Base-by-base conservation (phyloP, 2,113 vertebrate species). In the Electrona antarctica region DNA sequence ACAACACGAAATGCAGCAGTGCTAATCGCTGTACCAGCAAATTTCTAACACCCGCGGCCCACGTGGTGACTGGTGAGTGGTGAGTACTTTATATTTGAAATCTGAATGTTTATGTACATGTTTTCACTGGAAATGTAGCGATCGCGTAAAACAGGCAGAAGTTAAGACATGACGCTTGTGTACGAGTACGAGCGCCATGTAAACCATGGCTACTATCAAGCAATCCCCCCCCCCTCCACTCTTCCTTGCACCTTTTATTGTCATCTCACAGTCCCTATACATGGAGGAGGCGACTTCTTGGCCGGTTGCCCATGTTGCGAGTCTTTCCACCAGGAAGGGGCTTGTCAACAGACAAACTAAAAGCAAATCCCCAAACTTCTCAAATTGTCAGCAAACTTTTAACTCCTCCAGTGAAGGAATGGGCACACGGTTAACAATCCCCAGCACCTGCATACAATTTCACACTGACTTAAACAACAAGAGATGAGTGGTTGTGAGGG, bases 381-480 rank as follows among this genome's bases (percentile, higher is more conserved):
- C 0, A 15, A 74, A 84, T 74, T 79, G 62, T 69, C 56, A 50
- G 74, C 21, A 85, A 87, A 87, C 61, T 87, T 87, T 62, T 62
- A 76, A 83, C 69, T 76, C 41, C 41, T 47, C 50, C 2, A 2
- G 61, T 64, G 65, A 75, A 77, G 78, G 46, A 85, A 83, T 49
- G 69, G 78, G 76, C 76, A 77, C 69, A 67, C 71, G 58, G 79
- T 87, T 87, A 80, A 85, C 84, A 85, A 77, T 85, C 72, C 72
- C 73, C 63, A 66, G 86, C 75, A 85, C 85, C 79, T 77, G 86
- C 78, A 85, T 85, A 82, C 73, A 87, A 83, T 86, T 84, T 80
- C 83, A 85, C 77, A 88, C 80, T 15, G 84, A 79, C 82, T 86
- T 87, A 85, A 86, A 85, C 80, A 88, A 89, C 84, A 82, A 82